Evolutionary conservation across 2,888 invertebrate genomes (phyloP).

Genomic region (Xanthia togata): DNA sequence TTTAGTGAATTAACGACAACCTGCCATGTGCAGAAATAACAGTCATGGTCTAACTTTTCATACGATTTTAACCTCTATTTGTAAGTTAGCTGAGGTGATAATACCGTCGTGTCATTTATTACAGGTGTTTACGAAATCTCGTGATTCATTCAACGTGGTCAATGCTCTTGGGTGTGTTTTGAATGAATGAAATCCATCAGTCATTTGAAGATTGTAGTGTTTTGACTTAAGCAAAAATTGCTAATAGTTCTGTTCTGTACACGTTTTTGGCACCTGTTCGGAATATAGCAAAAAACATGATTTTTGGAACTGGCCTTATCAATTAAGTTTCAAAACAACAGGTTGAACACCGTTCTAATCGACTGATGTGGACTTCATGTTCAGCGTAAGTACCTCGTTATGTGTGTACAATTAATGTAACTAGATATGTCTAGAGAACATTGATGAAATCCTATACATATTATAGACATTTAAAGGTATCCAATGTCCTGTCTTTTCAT

Average conservation of each 20-base stretch:
- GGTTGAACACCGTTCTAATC: neutral
- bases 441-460: too few species aligned
- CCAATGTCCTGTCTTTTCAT: neutral
- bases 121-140: conserved; percentile 56
- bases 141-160: conserved; percentile 63
- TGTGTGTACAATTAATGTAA: neutral
- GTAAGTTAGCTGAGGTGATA: neutral
- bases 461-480: too few species aligned
- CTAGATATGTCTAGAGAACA: neutral
- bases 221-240: conserved; percentile 26
- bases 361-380: neutral
- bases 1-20: conserved; percentile 25
- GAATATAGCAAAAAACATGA: conserved; percentile 8
- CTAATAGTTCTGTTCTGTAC: conserved; percentile 7
- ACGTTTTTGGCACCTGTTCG: neutral
- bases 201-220: conserved; percentile 32
- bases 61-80: conserved; percentile 28
- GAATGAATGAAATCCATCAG: conserved; percentile 60
- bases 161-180: conserved; percentile 56
- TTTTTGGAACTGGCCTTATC: neutral
- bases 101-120: conserved; percentile 52
- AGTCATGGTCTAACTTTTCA: conserved; percentile 1
- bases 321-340: neutral
- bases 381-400: neutral
- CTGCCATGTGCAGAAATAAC: conserved; percentile 32